Base-by-base conservation (phyloP, 2,113 vertebrate genomes). In the Corythoichthys haematopterus region DNA sequence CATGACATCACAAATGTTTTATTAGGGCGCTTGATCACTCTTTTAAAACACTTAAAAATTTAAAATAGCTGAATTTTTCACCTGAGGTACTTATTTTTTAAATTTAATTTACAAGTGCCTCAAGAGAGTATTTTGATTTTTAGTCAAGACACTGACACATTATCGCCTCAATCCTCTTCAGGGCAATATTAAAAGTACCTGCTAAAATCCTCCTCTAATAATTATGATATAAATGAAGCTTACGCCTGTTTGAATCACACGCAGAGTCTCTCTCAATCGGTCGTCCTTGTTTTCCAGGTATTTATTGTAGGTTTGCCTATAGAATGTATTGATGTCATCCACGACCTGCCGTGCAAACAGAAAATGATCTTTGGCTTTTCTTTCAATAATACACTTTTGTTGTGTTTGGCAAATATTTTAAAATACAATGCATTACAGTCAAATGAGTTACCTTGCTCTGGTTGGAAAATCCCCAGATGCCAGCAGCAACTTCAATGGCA, bases 381-480 rank as follows among this genome's bases (percentile, higher is more conserved):
- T 97, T 62, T 20, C 20, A 3, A 11, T 46, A 28, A 4, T 46
- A 8, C 35, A 70, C 36, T 47, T 52, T 6, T 2, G 15, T 57
- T 51, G 3, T 14, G 35, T 59, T 15, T 51, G 56, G 57, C 35
- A 50, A 51, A 1, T 28, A 7, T 53, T 13, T 56, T 35, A 13
- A 13, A 40, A 10, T 60, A 10, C 4, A 16, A 3, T 8, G 2
- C 37, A 38, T 10, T 56, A 66, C 2, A 58, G 40, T 11, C 12
- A 12, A 64, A 15, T 15, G 8, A 1, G 73, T 70, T 82, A 98
- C 97, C 93, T 94, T 92, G 20, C 92, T 91, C 85, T 97, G 96
- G 85, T 98, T 95, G 62, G 93, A 90, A 87, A 98, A 98, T 65
- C 94, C 96, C 95, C 95, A 98, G 88, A 98, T 91, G 3, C 95